Base-by-base conservation (phyloP, 2,888 invertebrate genomes). In the Phyllotreta striolata region DNA sequence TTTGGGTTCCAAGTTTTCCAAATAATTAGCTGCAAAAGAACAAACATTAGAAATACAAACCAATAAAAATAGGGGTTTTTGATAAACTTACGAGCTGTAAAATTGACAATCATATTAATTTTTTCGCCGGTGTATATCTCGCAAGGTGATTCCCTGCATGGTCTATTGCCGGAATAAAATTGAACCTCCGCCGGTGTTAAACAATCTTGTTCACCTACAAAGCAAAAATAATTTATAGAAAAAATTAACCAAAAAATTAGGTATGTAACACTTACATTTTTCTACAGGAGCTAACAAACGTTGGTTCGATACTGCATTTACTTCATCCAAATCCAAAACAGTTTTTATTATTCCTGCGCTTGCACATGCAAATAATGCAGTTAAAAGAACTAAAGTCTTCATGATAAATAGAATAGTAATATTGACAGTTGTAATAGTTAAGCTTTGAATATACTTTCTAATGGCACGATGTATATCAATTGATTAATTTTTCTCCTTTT, bases 1-100 rank as follows among this genome's bases (percentile, higher is more conserved):
- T 44, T 44, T 14, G 7, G 44, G 44, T 13, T 14, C 10, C 12
- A 44, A 13, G 10, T 44, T 44, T 44, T 44, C 44, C 44, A 44
- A 44, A 44, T 44, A 44, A 44, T 44, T n/a, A 6, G 44, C 44
- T 44, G 10, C 10, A 44, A 44, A 44, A 41, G 5, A 4, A 6
- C 10, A 41, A 41, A 41, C 10, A 41, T 41, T 4, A 10, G 41
- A 2, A 41, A 41, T 41, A 4, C 10, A 41, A 41, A 41, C 41
- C 2, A 41, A 10, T 41, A n/a, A 10, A 2, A n/a, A 41, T 3
- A 41, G 41, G 9, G 3, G 2, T n/a, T 41, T 41, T 41, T 3
- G 4, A 1, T 13, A 1, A 13, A 44, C 44, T 44, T 44, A 44
- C 44, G 44, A 10, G 44, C 10, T 44, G 9, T 44, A 44, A 44